These are phyloP conservation scores for Takifugu flavidus DNA, from an alignment of 2,113 vertebrate species.

Conservation along the genomic window DNA sequence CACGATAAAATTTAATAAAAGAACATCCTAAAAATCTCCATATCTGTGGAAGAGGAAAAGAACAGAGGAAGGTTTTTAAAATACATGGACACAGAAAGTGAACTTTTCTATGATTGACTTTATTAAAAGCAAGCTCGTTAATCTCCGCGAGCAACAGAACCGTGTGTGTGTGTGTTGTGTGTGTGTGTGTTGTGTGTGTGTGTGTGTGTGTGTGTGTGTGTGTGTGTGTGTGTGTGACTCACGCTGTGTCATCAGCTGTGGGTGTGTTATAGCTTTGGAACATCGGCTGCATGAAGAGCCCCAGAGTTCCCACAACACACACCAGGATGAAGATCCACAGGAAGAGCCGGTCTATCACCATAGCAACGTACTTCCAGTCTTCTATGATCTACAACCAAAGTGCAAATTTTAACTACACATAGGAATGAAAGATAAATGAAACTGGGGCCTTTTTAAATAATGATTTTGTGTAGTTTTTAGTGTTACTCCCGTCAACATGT, in stretches of 20 bases:
- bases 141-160: too few relatives aligned
- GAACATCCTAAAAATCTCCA: constrained; percentile 58
- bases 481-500: too few relatives aligned
- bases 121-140: too few relatives aligned
- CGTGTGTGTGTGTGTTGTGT: neutral
- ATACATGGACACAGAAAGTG: neutral
- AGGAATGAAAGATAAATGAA: too few relatives aligned
- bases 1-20: neutral
- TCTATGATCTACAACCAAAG: constrained; percentile 71
- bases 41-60: constrained; percentile 37
- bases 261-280: constrained; percentile 78
- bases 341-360: constrained; percentile 82
- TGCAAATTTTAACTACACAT: too few relatives aligned
- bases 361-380: constrained; percentile 82
- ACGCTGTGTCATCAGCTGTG: constrained; percentile 64
- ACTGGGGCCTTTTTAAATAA: too few relatives aligned
- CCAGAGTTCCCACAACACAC: constrained; percentile 78
- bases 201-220: neutral
- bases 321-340: constrained; percentile 82
- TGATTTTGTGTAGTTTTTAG: too few relatives aligned
- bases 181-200: neutral
- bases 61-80: neutral
- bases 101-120: too few relatives aligned
- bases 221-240: constrained; percentile 18
- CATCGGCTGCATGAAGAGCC: constrained; percentile 80